Evolutionary conservation across 2,888 invertebrate species (phyloP), one percentile per base, ranked within the genome.

Genomic region (Automeris io): DNA sequence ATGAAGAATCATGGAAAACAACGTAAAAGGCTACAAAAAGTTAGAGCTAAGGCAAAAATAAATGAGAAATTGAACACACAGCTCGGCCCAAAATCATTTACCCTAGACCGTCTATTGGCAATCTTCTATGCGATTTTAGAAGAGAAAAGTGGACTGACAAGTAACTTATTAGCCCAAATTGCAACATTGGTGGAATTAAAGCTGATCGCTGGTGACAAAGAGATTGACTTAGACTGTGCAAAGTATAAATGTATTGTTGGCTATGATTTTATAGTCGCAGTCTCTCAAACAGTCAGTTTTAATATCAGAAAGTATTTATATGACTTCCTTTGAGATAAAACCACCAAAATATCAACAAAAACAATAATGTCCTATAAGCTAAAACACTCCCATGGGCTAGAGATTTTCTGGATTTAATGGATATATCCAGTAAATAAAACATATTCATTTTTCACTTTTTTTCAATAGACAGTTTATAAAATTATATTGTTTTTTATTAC

Each of bases 111-210:
- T 19, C 81, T 96, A 51, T 72, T 96, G 40, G 95, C 96, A 1
- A 96, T 97, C 54, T 97, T 96, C 71, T 95, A 95, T 67, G 92
- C 95, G 1, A 95, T 98, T 62, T 82, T 95, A 11, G 93, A 95
- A 42, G 94, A 94, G 40, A 93, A 92, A 65, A 93, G 95, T 18
- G 93, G 94, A 12, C 88, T 97, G 11, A 95, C 96, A 22, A 95
- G 95, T 45, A 94, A 93, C 68, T 82, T 97, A n/a, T 81, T 95
- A 22, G 91, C 94, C 1, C 97, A 97, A 87, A 92, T 97, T 49
- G 92, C 95, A 0, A 94, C 95, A 5, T 87, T 97, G 57, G 95
- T 96, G 1, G 93, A 95, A 60, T 80, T 97, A 3, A 93, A 94
- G 58, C 80, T 97, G 24, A 82, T 97, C 36, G 88, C 92, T 1